Conservation (phyloP, 2,888 invertebrate genomes). For the Vandiemenella viatica region DNA sequence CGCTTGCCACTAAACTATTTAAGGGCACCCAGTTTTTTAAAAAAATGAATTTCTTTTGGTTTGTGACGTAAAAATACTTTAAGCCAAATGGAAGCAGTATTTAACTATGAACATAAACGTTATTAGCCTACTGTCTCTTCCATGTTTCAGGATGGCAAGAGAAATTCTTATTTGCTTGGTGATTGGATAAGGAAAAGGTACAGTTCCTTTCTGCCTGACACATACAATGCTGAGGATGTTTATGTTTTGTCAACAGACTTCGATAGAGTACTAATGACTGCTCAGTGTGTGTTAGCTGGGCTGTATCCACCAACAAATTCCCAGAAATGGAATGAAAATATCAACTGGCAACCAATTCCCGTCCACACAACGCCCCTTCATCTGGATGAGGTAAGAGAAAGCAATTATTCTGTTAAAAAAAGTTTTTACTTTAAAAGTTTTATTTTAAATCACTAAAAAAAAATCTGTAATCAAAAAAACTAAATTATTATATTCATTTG, state of each 20-base stretch:
- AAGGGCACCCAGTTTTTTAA: no score
- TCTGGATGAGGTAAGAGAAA: conserved; percentile 47
- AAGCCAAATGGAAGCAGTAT: no score
- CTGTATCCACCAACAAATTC: conserved; percentile 26
- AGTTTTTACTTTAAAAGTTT: no score
- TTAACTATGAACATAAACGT: no score
- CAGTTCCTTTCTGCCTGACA: conserved; percentile 36
- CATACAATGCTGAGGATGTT: conserved; percentile 42
- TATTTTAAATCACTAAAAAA: no score
- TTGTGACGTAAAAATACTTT: no score
- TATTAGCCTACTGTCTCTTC: no score
- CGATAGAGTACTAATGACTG: conserved; percentile 82
- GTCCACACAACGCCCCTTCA: conserved; percentile 35
- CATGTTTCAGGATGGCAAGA: conserved; percentile 49
- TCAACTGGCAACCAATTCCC: conserved; percentile 39
- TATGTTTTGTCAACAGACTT: conserved; percentile 63
- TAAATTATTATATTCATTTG: no score
- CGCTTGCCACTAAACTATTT: no score
- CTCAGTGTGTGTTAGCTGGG: conserved; percentile 58
- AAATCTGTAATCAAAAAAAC: no score
- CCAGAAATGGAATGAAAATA: conserved; percentile 23
- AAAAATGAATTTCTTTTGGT: no score
- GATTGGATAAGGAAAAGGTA: conserved; percentile 60
- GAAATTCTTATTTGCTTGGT: conserved; percentile 59
- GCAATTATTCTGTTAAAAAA: no score